These are phyloP conservation scores for Neolamprologus devosi DNA, from an alignment of 2,113 vertebrate genomes.

Conservation along the genomic window DNA sequence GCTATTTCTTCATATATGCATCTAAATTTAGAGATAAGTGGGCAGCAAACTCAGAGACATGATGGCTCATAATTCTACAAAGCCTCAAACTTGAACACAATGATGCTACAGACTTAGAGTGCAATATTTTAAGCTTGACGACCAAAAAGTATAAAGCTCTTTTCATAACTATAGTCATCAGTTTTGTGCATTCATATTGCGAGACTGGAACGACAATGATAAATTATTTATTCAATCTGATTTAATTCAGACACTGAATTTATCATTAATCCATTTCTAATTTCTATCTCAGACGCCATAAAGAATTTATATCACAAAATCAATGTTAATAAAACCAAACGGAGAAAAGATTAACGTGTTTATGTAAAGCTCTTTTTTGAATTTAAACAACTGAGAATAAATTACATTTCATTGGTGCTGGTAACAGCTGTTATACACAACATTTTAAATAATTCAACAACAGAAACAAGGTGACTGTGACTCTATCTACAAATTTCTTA, in stretches of 20 bases:
- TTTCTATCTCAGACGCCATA: background rate
- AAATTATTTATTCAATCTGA: background rate
- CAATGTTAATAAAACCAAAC: background rate
- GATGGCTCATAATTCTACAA: background rate
- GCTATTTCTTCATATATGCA: background rate
- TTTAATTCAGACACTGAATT: background rate
- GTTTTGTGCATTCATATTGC: background rate
- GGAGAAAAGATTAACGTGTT: background rate
- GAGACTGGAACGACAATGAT: background rate
- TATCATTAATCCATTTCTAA: background rate
- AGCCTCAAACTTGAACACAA: background rate
- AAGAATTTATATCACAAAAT: background rate
- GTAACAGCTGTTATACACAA: background rate
- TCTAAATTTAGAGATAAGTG: slow-evolving; percentile 32
- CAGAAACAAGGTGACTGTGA: background rate
- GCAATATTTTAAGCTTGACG: background rate
- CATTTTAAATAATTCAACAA: background rate
- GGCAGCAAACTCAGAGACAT: background rate
- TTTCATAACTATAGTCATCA: background rate
- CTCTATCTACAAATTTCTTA: background rate
- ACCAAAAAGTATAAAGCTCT: background rate
- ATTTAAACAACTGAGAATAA: background rate
- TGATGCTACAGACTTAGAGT: background rate
- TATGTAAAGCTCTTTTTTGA: background rate
- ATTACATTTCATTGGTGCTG: background rate